Conservation (phyloP, 2,888 invertebrate genomes). For the Sepiola atlantica region DNA sequence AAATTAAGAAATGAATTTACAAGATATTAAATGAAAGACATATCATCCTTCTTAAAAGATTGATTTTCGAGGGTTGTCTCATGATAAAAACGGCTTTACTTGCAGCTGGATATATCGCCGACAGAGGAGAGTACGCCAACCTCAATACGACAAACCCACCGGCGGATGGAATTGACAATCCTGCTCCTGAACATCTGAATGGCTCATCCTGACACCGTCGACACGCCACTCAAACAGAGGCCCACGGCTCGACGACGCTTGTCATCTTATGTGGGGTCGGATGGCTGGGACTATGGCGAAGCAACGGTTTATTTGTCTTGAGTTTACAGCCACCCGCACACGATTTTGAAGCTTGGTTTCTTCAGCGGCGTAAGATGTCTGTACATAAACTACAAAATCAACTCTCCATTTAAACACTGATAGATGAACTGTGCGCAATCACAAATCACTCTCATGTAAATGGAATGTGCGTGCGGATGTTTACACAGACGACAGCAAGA, state of each 20-base stretch:
- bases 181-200: background rate
- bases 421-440: too few relatives aligned
- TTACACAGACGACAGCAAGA: too few relatives aligned
- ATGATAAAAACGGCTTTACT: background rate
- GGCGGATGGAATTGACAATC: background rate
- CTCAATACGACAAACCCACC: background rate
- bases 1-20: too few relatives aligned
- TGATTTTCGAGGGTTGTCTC: background rate
- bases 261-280: background rate
- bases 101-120: background rate
- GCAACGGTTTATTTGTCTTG: background rate
- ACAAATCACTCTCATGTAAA: too few relatives aligned
- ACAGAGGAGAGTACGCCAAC: background rate
- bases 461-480: too few relatives aligned
- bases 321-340: background rate
- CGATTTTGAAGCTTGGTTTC: too few relatives aligned
- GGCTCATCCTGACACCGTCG: background rate
- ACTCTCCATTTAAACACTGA: too few relatives aligned
- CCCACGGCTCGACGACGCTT: too few relatives aligned
- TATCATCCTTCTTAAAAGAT: too few relatives aligned
- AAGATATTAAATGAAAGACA: too few relatives aligned
- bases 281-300: background rate
- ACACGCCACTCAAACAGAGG: background rate
- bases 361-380: too few relatives aligned
- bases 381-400: too few relatives aligned